These are phyloP conservation scores for Pandemis cinnamomeana DNA, from an alignment of 2,888 invertebrate genomes.

Conservation along the genomic window DNA sequence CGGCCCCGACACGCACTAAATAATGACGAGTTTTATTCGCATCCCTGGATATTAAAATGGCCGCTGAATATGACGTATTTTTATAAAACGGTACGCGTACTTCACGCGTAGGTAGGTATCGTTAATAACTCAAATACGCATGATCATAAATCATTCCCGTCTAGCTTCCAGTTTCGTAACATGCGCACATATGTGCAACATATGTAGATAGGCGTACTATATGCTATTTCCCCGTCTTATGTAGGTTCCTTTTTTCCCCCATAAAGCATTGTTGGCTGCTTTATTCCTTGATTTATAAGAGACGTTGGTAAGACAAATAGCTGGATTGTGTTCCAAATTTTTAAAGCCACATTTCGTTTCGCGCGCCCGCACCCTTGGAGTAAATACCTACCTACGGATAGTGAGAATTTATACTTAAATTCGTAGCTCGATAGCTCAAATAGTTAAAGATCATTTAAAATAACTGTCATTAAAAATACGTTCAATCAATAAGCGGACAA, in stretches of 20 bases:
- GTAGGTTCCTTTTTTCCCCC: constrained; percentile 83
- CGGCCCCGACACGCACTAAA: constrained; percentile 80
- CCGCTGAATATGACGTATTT: constrained; percentile 56
- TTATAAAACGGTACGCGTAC: constrained; percentile 16
- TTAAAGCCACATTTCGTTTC: constrained; percentile 91
- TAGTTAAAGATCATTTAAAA: background rate
- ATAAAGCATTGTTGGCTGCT: constrained; percentile 87
- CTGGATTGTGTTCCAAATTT: constrained; percentile 92
- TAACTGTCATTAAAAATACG: background rate
- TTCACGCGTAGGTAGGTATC: constrained; percentile 9
- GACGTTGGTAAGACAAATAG: constrained; percentile 90
- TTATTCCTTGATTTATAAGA: constrained; percentile 89
- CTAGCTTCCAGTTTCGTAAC: constrained; percentile 71
- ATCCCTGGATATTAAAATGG: constrained; percentile 76
- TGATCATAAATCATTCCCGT: constrained; percentile 38
- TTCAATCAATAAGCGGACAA: too few species aligned
- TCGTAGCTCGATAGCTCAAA: background rate
- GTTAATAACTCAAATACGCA: constrained; percentile 24
- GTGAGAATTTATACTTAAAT: constrained; percentile 62
- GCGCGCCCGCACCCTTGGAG: constrained; percentile 79
- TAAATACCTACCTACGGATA: constrained; percentile 64
- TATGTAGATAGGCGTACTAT: constrained; percentile 70
- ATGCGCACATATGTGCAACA: constrained; percentile 75
- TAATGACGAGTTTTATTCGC: constrained; percentile 64
- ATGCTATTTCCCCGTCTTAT: constrained; percentile 83